These are phyloP conservation scores for Spodoptera frugiperda DNA, from an alignment of 1,140 invertebrate species.

Conservation along the genomic window DNA sequence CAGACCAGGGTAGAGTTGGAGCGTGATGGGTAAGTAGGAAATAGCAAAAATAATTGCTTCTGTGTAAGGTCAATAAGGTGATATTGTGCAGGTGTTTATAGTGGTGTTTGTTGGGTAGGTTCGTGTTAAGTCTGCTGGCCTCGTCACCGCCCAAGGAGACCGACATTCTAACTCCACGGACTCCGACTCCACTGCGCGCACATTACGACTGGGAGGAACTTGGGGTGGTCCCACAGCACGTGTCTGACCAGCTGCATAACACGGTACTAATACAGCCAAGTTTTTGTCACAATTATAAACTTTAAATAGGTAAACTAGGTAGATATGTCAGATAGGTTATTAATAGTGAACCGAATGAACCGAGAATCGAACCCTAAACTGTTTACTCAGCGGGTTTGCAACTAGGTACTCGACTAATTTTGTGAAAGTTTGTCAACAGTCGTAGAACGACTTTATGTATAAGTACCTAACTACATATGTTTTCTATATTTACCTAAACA, in stretches of 20 bases:
- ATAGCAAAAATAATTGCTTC: neutral
- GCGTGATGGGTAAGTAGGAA: constrained; percentile 70
- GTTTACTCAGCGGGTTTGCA: too few relatives aligned
- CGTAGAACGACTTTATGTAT: too few relatives aligned
- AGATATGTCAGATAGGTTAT: too few relatives aligned
- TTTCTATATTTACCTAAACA: too few relatives aligned
- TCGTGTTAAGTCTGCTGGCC: constrained; percentile 72
- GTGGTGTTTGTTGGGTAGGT: constrained; percentile 57
- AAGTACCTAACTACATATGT: too few relatives aligned
- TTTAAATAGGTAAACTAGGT: too few relatives aligned
- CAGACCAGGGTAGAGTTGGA: constrained; percentile 73
- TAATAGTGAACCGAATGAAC: too few relatives aligned
- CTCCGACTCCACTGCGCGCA: constrained; percentile 66
- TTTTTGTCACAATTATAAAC: too few relatives aligned
- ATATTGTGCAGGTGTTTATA: neutral
- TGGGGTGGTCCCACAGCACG: constrained; percentile 67
- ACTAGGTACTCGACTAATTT: too few relatives aligned
- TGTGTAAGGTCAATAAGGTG: too few relatives aligned
- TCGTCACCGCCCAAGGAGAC: constrained; percentile 63
- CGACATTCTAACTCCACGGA: constrained; percentile 64
- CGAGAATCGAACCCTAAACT: too few relatives aligned
- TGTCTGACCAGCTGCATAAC: constrained; percentile 76
- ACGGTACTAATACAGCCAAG: constrained; percentile 60
- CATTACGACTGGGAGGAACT: constrained; percentile 78
- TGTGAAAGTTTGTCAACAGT: too few relatives aligned